Conservation (phyloP, 1,140 invertebrate genomes). For the Drosophila azteca region DNA sequence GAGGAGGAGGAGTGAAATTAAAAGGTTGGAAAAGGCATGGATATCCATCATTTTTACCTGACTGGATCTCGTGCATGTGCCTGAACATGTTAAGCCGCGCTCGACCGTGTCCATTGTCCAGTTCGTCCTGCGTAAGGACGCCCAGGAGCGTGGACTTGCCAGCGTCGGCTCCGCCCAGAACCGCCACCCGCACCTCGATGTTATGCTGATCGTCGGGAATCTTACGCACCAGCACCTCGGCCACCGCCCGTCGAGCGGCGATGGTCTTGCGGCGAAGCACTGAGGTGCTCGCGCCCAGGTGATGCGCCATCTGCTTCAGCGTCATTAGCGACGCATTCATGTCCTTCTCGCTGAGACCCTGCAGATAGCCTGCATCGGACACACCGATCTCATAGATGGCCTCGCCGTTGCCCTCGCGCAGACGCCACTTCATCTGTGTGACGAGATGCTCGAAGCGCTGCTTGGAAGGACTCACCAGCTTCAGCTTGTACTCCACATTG, state of each 20-base stretch:
- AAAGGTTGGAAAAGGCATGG: too few species aligned
- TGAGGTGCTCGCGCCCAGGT: conserved; percentile 91
- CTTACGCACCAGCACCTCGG: conserved; percentile 96
- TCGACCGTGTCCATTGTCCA: conserved; percentile 97
- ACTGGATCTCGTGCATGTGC: conserved; percentile 98
- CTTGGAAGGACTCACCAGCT: conserved; percentile 92
- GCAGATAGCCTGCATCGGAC: conserved; percentile 94
- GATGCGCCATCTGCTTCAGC: conserved; percentile 92
- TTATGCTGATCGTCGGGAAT: conserved; percentile 95
- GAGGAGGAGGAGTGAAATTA: not conserved
- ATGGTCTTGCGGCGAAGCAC: conserved; percentile 85
- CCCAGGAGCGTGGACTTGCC: conserved; percentile 97
- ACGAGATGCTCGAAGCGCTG: conserved; percentile 94
- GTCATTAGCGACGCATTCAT: conserved; percentile 93
- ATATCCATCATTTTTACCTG: conserved; percentile 72
- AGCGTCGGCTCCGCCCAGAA: conserved; percentile 96
- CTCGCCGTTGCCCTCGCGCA: conserved; percentile 94
- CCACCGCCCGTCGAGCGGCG: conserved; percentile 86
- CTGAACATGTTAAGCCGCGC: conserved; percentile 97
- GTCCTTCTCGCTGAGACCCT: conserved; percentile 91
- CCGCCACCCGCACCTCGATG: conserved; percentile 94
- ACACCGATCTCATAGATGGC: conserved; percentile 99
- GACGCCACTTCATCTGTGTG: conserved; percentile 95
- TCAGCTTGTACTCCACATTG: conserved; percentile 97
- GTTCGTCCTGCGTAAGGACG: conserved; percentile 96